These are phyloP conservation scores for Nysson spinosus DNA, from an alignment of 2,888 invertebrate species.

Conservation along the genomic window DNA sequence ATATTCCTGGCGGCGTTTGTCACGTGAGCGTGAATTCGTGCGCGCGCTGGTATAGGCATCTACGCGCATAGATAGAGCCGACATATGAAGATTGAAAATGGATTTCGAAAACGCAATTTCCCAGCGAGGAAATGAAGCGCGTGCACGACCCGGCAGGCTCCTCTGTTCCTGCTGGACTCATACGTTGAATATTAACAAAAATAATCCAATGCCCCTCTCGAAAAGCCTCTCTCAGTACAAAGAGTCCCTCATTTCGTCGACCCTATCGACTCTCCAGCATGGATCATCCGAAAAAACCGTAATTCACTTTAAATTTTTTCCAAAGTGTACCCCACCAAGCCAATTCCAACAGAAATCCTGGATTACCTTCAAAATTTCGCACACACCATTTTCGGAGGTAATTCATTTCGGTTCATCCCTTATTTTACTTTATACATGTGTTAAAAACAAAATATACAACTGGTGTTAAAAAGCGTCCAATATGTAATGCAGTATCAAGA, in stretches of 20 bases:
- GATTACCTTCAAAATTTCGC: too few species aligned
- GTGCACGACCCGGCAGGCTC: constrained; percentile 34
- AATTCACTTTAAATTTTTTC: constrained; percentile 14
- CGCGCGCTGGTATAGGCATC: constrained; percentile 27
- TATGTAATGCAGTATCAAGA: too few species aligned
- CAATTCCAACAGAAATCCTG: too few species aligned
- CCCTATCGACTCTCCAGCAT: neutral
- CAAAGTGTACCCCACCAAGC: too few species aligned
- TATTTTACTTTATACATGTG: too few species aligned
- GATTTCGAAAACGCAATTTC: constrained; percentile 66
- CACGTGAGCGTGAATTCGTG: constrained; percentile 35
- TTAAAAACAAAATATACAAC: too few species aligned
- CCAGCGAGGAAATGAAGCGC: constrained; percentile 66
- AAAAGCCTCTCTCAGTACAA: neutral
- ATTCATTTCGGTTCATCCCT: too few species aligned
- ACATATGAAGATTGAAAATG: constrained; percentile 62
- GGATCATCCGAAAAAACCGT: constrained; percentile 5
- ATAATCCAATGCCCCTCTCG: constrained; percentile 26
- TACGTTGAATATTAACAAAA: constrained; percentile 58
- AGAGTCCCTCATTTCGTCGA: constrained; percentile 19
- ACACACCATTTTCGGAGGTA: too few species aligned
- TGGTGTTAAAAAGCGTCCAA: too few species aligned
- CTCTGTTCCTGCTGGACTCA: constrained; percentile 36
- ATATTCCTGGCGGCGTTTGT: constrained; percentile 27
- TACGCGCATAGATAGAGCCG: constrained; percentile 39